Evolutionary conservation across 2,113 vertebrate species (phyloP), one percentile per base, ranked within the genome.

Genomic region (Prochilodus magdalenae): DNA sequence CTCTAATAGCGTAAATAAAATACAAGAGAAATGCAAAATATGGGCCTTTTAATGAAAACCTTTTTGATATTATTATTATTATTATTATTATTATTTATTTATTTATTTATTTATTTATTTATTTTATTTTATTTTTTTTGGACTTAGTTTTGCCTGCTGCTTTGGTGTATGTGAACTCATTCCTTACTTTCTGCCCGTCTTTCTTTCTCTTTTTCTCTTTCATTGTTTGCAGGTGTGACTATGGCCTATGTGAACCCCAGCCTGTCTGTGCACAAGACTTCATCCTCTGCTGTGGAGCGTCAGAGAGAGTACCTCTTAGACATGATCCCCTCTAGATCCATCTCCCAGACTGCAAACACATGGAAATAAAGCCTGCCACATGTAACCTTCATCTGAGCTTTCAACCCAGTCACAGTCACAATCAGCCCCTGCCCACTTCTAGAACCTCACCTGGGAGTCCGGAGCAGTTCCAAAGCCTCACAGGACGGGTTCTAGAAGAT

Each of bases 241-340:
- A 94, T 99, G 86, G 94, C 97, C 12, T 98, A 98, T 0, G 96
- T 98, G 77, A 96, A 95, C 85, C 96, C 98, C 8, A 94, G 95
- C 63, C 89, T 98, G 89, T 89, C 96, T 0, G 95, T 96, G 71
- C 97, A 98, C 91, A 98, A 98, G 90, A 93, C 93, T 0, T 93
- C 93, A 2, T 88, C 95, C 0, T 90, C 95, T 0, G 94, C 96
- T 0, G 96, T 97, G 81, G 97, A 98, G 60, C 97, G 97, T 82
- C 97, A 99, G 92, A 96, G 97, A 69, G 97, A 98, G 84, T 98
- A 98, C 89, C 97, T 99, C 83, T 94, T 98, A 87, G 97, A 97
- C 91, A 98, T 99, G 97, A 98, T 98, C 86, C 97, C 98, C 47
- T 97, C 98, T 4, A 95, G 97, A 78, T 97, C 97, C 63, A 95